Base-by-base conservation (phyloP, 2,113 vertebrate genomes). In the Engraulis encrasicolus region DNA sequence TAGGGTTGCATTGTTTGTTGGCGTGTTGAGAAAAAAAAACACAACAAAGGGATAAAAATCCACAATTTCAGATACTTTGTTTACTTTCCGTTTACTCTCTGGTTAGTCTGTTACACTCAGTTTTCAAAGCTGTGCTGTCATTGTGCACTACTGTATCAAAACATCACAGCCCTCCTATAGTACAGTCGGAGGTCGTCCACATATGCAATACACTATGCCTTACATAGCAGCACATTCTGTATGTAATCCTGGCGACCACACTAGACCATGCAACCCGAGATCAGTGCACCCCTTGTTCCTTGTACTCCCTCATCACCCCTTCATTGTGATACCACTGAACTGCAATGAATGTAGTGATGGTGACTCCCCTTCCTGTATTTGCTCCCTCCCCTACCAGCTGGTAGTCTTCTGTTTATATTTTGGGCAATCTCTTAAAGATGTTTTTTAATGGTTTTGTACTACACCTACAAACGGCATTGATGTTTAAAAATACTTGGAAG, bases 1-100 rank as follows among this genome's bases (percentile, higher is more conserved):
- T 78, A 78, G 80, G 80, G 88, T 89, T 87, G 86, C 83, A 81
- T 85, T 48, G 49, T 87, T 86, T 78, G 81, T 84, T 89, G 79
- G n/a, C n/a, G n/a, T n/a, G n/a, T 45, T 45, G 1, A 61, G 38
- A 7, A 52, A 82, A 74, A 45, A 3, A 45, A 45, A 3, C 17
- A 74, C 27, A 74, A 66, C 58, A 66, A 7, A 66, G n/a, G 66
- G 12, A 34, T 17, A 74, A 1, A 20, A 34, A 34, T 74, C 66
- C 27, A 34, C 66, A 74, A 74, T 31, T 74, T 74, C 31, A 31
- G 27, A 23, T 74, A 0, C 1, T 74, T 6, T 3, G 15, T 74
- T 74, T 74, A 4, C 27, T 74, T 27, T 34, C 23, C 12, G 66
- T 74, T 74, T 74, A 74, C 23, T 45, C 40, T 45, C 40, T 45